Conservation (phyloP, 2,888 invertebrate species). For the Thysanoteuthis rhombus region DNA sequence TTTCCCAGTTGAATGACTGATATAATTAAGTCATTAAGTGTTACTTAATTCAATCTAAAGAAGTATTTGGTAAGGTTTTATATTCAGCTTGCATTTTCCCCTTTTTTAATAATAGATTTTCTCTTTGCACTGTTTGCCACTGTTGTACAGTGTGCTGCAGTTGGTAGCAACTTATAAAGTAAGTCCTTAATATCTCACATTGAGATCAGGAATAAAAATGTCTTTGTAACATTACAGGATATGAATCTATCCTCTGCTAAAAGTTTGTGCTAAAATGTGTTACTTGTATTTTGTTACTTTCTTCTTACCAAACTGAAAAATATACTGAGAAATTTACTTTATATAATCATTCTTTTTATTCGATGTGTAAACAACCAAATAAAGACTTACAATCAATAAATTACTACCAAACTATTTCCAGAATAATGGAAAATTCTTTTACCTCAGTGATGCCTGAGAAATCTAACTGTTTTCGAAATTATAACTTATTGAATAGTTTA, state of each 20-base stretch:
- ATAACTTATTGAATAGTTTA: neutral
- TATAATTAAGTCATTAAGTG: neutral
- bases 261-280: neutral
- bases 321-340: neutral
- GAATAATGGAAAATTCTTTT: neutral
- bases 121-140: neutral
- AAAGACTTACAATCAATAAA: too few species aligned
- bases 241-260: neutral
- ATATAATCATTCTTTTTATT: neutral
- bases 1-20: neutral
- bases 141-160: conserved; percentile 12
- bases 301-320: neutral
- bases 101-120: neutral
- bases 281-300: neutral
- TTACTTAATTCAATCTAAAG: neutral
- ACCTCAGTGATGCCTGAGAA: neutral
- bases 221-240: neutral
- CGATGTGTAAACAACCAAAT: too few species aligned
- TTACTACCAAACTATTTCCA: too few species aligned
- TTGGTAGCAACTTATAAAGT: neutral
- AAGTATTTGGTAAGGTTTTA: neutral
- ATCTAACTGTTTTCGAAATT: neutral
- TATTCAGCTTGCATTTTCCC: neutral
- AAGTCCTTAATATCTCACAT: neutral
- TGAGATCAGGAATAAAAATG: neutral